Base-by-base conservation (phyloP, 1,140 invertebrate genomes). In the Sogatella furcifera region DNA sequence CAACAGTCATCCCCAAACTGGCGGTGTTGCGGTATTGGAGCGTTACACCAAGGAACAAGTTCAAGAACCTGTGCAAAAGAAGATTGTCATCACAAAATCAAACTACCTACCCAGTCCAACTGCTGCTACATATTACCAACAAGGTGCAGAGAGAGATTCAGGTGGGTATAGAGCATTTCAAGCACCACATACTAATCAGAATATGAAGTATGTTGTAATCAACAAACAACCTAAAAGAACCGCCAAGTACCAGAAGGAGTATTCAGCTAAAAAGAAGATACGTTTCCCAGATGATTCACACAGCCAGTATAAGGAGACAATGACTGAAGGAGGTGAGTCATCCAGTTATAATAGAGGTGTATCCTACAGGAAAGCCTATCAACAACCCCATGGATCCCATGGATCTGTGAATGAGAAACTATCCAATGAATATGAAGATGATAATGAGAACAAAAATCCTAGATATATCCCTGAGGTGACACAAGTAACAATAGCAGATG, bases 251-350 rank as follows among this genome's bases (percentile, higher is more conserved):
- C 22, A 60, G 5, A 53, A 49, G 15, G 58, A 60, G 38, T 60
- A 60, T 52, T 49, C 58, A 21, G 42, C 44, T 24, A 60, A 54
- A 21, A 60, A 49, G 11, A 46, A 22, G 41, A 41, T 54, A 3
- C 52, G 34, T 22, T 60, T 34, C 42, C 58, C 58, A 11, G 58
- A 60, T 41, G 58, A 52, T 38, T 38, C 34, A 38, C 54, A 60
- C 31, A 52, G 28, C 11, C 44, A 60, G 17, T 49, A 42, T 6
- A 31, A 60, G 28, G 52, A 60, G 13, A 55, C 21, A n/a, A 55
- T 42, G 52, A 19, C 42, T n/a, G 59, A 60, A 24, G 53, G 52
- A 49, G 21, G 46, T 5, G 46, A 49, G 13, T 41, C 38, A 41
- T 60, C 59, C 6, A 54, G 34, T 24, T 60, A 43, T 44, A 60